Evolutionary conservation across 1,140 invertebrate genomes (phyloP), one percentile per base, ranked within the genome.

Genomic region (Helicoverpa zea): DNA sequence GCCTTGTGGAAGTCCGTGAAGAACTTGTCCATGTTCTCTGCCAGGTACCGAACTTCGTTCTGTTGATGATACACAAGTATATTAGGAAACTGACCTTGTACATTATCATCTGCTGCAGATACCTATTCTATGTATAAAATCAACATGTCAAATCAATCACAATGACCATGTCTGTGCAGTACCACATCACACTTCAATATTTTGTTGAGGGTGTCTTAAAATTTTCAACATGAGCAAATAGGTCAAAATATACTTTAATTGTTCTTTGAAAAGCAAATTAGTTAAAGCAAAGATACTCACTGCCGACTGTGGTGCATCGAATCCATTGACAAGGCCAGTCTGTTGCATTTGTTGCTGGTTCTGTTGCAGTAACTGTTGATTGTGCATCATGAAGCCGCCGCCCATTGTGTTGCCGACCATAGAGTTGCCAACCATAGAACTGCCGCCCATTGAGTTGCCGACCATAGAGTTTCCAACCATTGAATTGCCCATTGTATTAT

Each of bases 1-100:
- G 95, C 95, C 87, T 96, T 95, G 87, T 95, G 94, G 91, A 96
- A 96, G 89, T 96, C 96, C 61, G 94, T 95, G 90, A 96, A 96
- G 90, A 96, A 96, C 83, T 96, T 96, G 76, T 96, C 95, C 96
- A 96, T 96, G 78, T 95, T 95, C 81, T 96, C 95, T 0, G 94
- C 93, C 12, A 94, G 85, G 66, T 95, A 95, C 54, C 95, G 89
- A 13, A 91, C 94, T 83, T 94, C 93, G 72, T 84, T 92, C 92
- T 94, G 87, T 1, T 0, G 47, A n/a, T 1, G 0, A 49, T 35
- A 61, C 16, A 76, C n/a, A 49, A 59, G 7, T 47, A n/a, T n/a
- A n/a, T 35, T n/a, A 13, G 18, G 3, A 61, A 56, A 56, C 3
- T 16, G 23, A 23, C 0, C 1, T 23, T 23, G 23, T 23, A 23